Evolutionary conservation across 2,113 vertebrate species (phyloP), one percentile per base, ranked within the genome.

Genomic region (Periophthalmodon schlosseri): DNA sequence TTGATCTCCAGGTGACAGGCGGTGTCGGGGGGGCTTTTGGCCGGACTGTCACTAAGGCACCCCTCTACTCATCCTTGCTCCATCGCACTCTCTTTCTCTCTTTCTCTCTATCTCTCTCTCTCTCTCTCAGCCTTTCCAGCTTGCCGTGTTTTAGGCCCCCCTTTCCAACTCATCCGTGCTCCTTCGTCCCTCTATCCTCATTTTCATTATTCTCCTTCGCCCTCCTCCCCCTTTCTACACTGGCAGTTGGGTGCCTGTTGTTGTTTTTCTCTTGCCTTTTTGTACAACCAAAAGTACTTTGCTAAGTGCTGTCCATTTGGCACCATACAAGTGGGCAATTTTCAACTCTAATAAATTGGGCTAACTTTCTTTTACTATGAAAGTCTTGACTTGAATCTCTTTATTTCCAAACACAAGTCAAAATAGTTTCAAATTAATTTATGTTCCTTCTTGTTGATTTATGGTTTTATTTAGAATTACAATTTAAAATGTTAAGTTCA

Each of bases 1-100:
- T 86, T 84, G 91, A 91, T 88, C 91, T 90, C 78, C 76, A 88
- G 86, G 88, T 92, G 91, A 91, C 88, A 91, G 90, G 69, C 58
- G 44, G 85, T 89, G 88, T 93, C 87, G 23, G 58, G 64, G 74
- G 80, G 83, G 83, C 83, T 78, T 72, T 79, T 73, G 21, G 85
- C 86, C 91, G 88, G 76, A 24, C 84, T 91, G 88, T 89, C 91
- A 90, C 75, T 72, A 80, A 73, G 73, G 50, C 74, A 15, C 80
- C 68, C 77, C 34, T 79, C 36, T 20, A 47, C 44, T 77, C 76
- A 58, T 82, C 79, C 75, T 69, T 24, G 63, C 69, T 84, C 84
- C 75, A 61, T 77, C 69, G 21, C 70, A 68, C 69, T 61, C 64
- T 72, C 52, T 65, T 73, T 75, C 63, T 69, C 24, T 34, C 60